A percentile compares a stretch with the other conserved stretches of the same genome.
phyloP scores from a whole-genome alignment of 2,888 invertebrate genomes.

The Argynnis bischoffii region DNA sequence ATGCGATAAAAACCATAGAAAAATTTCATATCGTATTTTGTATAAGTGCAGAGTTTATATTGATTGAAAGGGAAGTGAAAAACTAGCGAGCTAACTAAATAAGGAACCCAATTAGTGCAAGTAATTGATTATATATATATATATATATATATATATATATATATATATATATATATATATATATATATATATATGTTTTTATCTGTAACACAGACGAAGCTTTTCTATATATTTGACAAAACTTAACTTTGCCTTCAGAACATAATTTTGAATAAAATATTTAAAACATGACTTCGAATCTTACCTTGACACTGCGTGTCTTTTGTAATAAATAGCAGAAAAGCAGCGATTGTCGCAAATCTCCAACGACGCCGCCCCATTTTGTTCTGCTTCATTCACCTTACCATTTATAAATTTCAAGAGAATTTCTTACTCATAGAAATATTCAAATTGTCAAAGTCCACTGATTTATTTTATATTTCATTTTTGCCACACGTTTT shows the following conservation, averaged over 20 bases:
- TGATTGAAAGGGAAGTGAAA: too few relatives aligned
- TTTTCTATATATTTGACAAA: too few relatives aligned
- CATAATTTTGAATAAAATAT: background rate
- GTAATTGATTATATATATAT: too few relatives aligned
- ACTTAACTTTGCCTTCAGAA: background rate
- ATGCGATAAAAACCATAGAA: too few relatives aligned
- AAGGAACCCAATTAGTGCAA: too few relatives aligned
- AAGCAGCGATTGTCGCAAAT: slow-evolving; percentile 69
- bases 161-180: too few relatives aligned
- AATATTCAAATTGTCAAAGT: slow-evolving; percentile 29
- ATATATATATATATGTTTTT: too few relatives aligned
- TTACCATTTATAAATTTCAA: slow-evolving; percentile 61
- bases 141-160: too few relatives aligned
- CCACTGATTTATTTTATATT: slow-evolving; percentile 28
- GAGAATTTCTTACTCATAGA: slow-evolving; percentile 31
- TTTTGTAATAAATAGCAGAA: slow-evolving; percentile 69
- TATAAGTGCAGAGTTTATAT: too few relatives aligned
- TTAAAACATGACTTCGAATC: slow-evolving; percentile 26
- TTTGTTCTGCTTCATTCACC: slow-evolving; percentile 66
- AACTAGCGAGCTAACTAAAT: too few relatives aligned
- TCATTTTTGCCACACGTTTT: slow-evolving; percentile 44
- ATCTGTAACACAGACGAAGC: too few relatives aligned
- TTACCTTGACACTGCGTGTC: slow-evolving; percentile 76
- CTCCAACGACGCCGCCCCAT: slow-evolving; percentile 78
- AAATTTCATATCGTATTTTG: too few relatives aligned